Evolutionary conservation across 1,140 invertebrate genomes (phyloP).

Genomic region (Melipona quadrifasciata): DNA sequence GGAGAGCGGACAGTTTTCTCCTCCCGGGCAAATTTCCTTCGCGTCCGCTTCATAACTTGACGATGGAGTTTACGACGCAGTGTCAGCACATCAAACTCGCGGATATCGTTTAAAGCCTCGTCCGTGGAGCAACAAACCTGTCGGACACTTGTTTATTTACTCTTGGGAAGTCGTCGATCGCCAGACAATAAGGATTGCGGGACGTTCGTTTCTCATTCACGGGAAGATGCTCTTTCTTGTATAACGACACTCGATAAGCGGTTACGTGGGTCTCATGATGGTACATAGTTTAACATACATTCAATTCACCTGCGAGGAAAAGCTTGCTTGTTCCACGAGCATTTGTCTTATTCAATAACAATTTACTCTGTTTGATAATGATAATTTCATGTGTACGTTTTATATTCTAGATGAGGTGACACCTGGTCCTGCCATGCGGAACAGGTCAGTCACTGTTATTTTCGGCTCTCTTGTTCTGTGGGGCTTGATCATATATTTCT

Average conservation of each 20-base stretch:
- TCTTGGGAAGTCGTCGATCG: no score
- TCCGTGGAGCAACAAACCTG: background rate
- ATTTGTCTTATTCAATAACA: no score
- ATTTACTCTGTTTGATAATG: no score
- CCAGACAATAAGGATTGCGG: background rate
- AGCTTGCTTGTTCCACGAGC: background rate
- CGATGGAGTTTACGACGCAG: slow-evolving; percentile 19
- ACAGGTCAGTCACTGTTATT: slow-evolving; percentile 77
- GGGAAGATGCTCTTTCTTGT: slow-evolving; percentile 21
- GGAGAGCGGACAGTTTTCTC: slow-evolving; percentile 18
- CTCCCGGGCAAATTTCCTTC: slow-evolving; percentile 13
- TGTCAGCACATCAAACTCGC: slow-evolving; percentile 4
- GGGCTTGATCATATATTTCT: slow-evolving; percentile 78
- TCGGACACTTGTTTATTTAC: background rate
- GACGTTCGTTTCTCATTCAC: background rate
- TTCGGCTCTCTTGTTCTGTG: slow-evolving; percentile 77
- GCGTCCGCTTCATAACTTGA: slow-evolving; percentile 28
- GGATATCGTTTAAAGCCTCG: background rate
- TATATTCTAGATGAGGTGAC: slow-evolving; percentile 76
- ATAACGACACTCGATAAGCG: slow-evolving; percentile 11
- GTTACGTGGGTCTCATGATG: slow-evolving; percentile 47
- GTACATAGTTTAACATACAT: slow-evolving; percentile 1
- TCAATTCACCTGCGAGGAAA: background rate
- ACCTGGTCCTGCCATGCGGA: slow-evolving; percentile 78
- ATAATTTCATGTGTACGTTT: background rate